Evolutionary conservation across 2,797 vertebrate species (phyloP).

Genomic region (Saxicola maurus): DNA sequence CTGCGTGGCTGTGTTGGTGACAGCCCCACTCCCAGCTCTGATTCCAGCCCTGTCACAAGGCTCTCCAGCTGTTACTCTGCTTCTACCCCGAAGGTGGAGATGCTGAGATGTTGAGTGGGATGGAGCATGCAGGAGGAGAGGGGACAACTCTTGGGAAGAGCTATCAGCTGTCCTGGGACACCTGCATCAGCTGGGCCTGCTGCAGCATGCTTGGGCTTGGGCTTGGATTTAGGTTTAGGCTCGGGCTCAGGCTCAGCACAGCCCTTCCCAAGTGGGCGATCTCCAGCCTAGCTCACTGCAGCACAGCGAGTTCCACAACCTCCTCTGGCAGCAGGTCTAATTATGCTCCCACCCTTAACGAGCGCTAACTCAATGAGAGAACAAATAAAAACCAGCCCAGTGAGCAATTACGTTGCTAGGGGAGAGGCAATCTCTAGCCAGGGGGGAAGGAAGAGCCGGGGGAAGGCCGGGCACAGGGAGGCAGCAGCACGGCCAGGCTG

Average conservation of each 20-base stretch:
- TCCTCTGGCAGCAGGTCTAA: slow-evolving; percentile 20
- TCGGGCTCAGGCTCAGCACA: neutral
- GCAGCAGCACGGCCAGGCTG: neutral
- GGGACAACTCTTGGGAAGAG: neutral
- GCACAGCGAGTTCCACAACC: slow-evolving; percentile 7
- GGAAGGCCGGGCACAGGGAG: neutral
- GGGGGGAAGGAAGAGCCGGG: slow-evolving; percentile 4
- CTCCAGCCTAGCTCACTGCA: neutral
- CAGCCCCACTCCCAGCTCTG: neutral
- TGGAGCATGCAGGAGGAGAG: neutral
- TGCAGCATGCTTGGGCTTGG: neutral
- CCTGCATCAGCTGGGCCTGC: neutral
- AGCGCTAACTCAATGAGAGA: neutral
- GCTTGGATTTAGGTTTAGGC: neutral
- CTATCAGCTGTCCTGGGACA: neutral
- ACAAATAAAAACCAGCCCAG: slow-evolving; percentile 46
- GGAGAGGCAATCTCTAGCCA: slow-evolving; percentile 32
- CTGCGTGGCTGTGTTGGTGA: neutral
- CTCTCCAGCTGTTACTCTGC: neutral
- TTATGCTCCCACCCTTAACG: slow-evolving; percentile 1
- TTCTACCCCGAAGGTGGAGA: neutral
- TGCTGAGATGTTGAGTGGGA: accelerated
- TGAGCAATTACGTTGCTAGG: slow-evolving; percentile 13
- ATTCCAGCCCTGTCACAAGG: neutral
- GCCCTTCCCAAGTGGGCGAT: neutral